Base-by-base conservation (phyloP, 2,113 vertebrate genomes). In the Nymphicus hollandicus region DNA sequence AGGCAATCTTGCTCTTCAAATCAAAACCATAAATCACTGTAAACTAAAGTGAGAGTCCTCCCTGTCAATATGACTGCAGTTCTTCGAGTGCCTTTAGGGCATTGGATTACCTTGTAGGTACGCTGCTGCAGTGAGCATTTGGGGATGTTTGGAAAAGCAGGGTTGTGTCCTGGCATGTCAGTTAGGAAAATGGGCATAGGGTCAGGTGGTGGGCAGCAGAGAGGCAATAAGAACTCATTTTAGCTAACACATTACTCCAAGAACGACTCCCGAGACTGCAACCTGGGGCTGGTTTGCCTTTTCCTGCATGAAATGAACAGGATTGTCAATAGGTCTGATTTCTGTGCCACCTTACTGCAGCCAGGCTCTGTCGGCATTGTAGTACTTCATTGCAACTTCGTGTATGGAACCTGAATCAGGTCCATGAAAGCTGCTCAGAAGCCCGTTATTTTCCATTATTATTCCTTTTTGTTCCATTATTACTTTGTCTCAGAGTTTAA, bases 101-200 rank as follows among this genome's bases (percentile, higher is more conserved):
- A 2, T 0, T n/a, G 52, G 29, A 31, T 20, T 27, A 9, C 29
- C 37, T 56, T 29, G 49, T 4, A 41, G 88, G 27, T 31, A 4
- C 1, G 1, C 6, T 52, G 66, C 73, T 43, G 1, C 7, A 7
- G 13, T 3, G 58, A 35, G 77, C 2, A 5, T 41, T 73, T 81
- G 8, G 37, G 77, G 41, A 6, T 41, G 72, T 10, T 71, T 44
- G 86, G 5, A 41, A 37, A 63, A 73, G 71, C 49, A 11, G 63
- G n/a, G 23, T 18, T 8, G 35, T 17, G 39, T 82, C 35, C 52
- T 84, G 89, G 43, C 13, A 7, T 9, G 41, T 13, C n/a, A 37
- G 73, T 0, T 43, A 11, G 52, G 88, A 27, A 27, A 5, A 27
- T 1, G 37, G 35, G 69, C 0, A 3, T 1, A 25, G 74, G 64